Conservation (phyloP, 2,888 invertebrate species). For the Marronus borbonicus region DNA sequence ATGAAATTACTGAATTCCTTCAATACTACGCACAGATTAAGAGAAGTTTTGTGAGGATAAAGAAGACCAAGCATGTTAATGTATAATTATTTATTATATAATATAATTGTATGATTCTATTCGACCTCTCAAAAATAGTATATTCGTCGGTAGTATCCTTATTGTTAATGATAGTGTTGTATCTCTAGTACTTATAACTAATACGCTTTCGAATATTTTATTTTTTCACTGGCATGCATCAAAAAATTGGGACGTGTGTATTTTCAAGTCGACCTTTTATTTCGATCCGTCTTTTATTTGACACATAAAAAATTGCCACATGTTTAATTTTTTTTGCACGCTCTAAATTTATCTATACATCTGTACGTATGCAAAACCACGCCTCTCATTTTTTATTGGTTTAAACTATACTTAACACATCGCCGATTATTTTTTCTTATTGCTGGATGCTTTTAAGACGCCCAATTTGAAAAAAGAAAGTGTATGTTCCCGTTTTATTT, state of each 20-base stretch:
- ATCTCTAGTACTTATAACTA: not conserved
- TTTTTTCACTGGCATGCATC: not conserved
- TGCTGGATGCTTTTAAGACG: slow-evolving; percentile 28
- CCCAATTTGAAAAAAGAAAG: slow-evolving; percentile 19
- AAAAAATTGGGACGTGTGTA: not conserved
- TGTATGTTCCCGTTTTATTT: slow-evolving; percentile 28
- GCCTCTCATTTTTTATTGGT: slow-evolving; percentile 39
- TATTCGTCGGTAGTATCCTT: too few relatives aligned
- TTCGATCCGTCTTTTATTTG: slow-evolving; percentile 13
- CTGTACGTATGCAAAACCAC: slow-evolving; percentile 29
- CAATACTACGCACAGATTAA: too few relatives aligned
- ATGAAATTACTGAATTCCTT: too few relatives aligned
- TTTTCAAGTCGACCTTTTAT: not conserved
- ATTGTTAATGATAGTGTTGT: too few relatives aligned
- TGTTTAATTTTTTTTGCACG: slow-evolving; percentile 36
- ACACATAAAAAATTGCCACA: slow-evolving; percentile 32
- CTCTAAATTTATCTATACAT: slow-evolving; percentile 34
- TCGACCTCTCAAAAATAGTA: too few relatives aligned
- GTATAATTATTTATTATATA: too few relatives aligned
- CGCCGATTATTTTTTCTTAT: slow-evolving; percentile 19
- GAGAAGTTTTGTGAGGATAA: too few relatives aligned
- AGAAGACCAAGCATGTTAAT: too few relatives aligned
- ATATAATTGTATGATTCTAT: too few relatives aligned
- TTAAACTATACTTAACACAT: slow-evolving; percentile 15
- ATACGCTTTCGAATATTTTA: not conserved